phyloP scores from a whole-genome alignment of 1,140 invertebrate species.

The Bactericera cockerelli region DNA sequence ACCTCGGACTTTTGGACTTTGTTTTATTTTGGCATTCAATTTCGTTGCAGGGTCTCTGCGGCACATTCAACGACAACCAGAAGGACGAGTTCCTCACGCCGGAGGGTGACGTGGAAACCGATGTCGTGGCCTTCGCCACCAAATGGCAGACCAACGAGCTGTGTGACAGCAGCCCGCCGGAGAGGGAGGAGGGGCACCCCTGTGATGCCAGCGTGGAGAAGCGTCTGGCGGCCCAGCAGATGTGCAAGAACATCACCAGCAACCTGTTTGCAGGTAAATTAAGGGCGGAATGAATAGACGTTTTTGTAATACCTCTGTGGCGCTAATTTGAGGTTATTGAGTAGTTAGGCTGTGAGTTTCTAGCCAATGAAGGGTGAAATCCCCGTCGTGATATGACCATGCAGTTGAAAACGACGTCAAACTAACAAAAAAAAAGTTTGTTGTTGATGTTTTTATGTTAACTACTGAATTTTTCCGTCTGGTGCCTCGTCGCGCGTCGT shows the following conservation, averaged over 20 bases:
- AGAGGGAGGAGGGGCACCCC: slow-evolving; percentile 39
- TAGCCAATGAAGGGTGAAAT: too few relatives aligned
- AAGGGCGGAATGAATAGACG: not conserved
- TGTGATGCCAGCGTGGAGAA: slow-evolving; percentile 54
- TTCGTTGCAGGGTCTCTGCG: slow-evolving; percentile 74
- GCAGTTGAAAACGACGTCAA: too few relatives aligned
- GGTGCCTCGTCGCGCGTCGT: too few relatives aligned
- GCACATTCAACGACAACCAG: slow-evolving; percentile 72
- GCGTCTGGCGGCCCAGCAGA: slow-evolving; percentile 44
- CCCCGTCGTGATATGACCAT: too few relatives aligned
- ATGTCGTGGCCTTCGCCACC: slow-evolving; percentile 60
- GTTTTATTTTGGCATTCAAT: too few relatives aligned
- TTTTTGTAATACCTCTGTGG: too few relatives aligned
- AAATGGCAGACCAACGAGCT: slow-evolving; percentile 70
- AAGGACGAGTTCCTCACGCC: slow-evolving; percentile 78
- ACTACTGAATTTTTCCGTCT: too few relatives aligned
- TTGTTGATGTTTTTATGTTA: too few relatives aligned
- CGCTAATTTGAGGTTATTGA: too few relatives aligned
- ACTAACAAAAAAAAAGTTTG: too few relatives aligned
- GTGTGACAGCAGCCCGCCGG: slow-evolving; percentile 40
- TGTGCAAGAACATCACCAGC: slow-evolving; percentile 49
- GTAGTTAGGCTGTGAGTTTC: too few relatives aligned
- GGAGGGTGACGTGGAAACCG: slow-evolving; percentile 63
- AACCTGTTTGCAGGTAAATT: slow-evolving; percentile 45
- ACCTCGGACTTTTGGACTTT: too few relatives aligned